Base-by-base conservation (phyloP, 2,113 vertebrate species). In the Gallinago undulata region DNA sequence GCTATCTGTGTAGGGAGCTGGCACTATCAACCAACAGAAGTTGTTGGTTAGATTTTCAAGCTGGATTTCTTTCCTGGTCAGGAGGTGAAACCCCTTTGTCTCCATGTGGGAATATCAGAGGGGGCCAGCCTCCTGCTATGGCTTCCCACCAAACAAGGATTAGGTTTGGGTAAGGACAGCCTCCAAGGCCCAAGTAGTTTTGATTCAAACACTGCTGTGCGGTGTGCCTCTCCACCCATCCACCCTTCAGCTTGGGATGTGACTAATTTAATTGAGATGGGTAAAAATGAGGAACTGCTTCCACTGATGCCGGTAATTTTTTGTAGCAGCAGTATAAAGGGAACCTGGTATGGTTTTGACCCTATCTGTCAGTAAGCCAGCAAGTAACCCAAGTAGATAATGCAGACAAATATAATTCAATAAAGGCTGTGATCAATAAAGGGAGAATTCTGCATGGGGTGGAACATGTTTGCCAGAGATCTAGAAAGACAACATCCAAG, bases 401-500 rank as follows among this genome's bases (percentile, higher is more conserved):
- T 79, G 28, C 88, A 68, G 78, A 45, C 31, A 93, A 93, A 62
- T 63, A 33, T 56, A 86, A 96, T 96, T 87, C 91, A 89, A 78
- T 89, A 95, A 87, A 93, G 81, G 63, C 33, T 92, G 39, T 57
- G 59, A 62, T 94, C 66, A 79, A 79, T 96, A 57, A 84, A 64
- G 80, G 85, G 41, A 87, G 13, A 51, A 39, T 85, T 82, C 78
- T 79, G 13, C 14, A 2, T 89, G 50, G 53, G 39, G 25, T 84
- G 23, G 59, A 75, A 80, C 51, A 37, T 0, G 0, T 81, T 62
- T 78, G 39, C 51, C 48, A 85, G 67, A 87, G 23, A 81, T 89
- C 62, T 45, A 31, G 70, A 50, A 84, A 86, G 68, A 59, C 47
- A 55, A 35, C 2, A 9, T 31, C 43, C 47, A 77, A 86, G 56